phyloP scores from a whole-genome alignment of 2,888 invertebrate species.

The Pollenia amentaria region DNA sequence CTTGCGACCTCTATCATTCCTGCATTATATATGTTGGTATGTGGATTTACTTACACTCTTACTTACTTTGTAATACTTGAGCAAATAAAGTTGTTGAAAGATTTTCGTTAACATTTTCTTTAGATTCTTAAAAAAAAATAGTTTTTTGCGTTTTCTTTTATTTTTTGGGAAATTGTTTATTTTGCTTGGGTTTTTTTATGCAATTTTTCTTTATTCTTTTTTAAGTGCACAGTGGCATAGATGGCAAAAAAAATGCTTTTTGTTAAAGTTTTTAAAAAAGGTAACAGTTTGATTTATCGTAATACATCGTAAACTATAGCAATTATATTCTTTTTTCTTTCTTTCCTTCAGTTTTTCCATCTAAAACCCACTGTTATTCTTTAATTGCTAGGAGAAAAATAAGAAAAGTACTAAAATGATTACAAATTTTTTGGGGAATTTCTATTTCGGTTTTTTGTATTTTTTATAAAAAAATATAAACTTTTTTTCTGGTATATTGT shows the following conservation, averaged over 20 bases:
- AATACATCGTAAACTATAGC: too few species aligned
- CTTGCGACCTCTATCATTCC: not conserved
- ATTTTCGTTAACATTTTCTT: constrained; percentile 42
- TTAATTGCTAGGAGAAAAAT: not conserved
- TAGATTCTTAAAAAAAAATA: not conserved
- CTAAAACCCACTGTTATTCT: not conserved
- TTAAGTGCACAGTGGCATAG: constrained; percentile 1
- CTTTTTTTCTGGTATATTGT: constrained; percentile 45
- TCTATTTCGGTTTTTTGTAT: not conserved
- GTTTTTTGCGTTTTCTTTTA: constrained; percentile 6
- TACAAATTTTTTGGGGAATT: constrained; percentile 31
- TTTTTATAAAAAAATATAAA: too few species aligned
- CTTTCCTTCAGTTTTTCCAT: too few species aligned
- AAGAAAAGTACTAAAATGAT: constrained; percentile 5
- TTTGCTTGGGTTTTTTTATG: constrained; percentile 2
- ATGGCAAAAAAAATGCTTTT: too few species aligned
- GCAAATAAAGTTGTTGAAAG: constrained; percentile 58
- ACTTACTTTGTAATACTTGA: constrained; percentile 37
- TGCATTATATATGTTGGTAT: not conserved
- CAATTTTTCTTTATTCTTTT: not conserved
- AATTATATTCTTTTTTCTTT: too few species aligned
- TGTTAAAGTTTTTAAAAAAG: too few species aligned
- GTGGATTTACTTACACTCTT: constrained; percentile 29
- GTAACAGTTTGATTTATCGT: too few species aligned
- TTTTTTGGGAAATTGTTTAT: constrained; percentile 16